These are phyloP conservation scores for Ptychadena robeensis DNA, from an alignment of 2,797 vertebrate species.

Conservation along the genomic window DNA sequence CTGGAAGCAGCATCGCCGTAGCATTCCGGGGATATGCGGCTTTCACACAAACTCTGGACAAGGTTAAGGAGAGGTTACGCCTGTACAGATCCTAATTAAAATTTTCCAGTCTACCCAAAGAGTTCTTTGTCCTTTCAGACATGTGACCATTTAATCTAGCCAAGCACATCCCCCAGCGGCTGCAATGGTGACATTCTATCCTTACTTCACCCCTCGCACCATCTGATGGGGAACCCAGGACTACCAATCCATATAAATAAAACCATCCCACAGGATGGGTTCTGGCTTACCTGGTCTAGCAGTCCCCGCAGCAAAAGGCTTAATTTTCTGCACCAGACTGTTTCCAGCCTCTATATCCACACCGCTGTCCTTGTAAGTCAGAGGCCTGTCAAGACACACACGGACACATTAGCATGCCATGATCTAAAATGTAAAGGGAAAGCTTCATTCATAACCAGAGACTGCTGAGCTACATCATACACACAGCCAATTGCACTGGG, in stretches of 20 bases:
- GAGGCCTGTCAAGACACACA: constrained; percentile 75
- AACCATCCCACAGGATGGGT: neutral
- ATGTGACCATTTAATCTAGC: neutral
- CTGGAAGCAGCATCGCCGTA: no score
- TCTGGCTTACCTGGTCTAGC: constrained; percentile 85
- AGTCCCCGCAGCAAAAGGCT: constrained; percentile 90
- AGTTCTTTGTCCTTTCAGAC: neutral
- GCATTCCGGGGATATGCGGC: no score
- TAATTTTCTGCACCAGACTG: constrained; percentile 88
- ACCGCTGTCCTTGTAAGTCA: constrained; percentile 94
- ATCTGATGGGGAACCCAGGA: no score
- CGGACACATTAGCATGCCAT: neutral
- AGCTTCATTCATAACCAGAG: neutral
- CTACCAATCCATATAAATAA: neutral
- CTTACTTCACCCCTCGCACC: neutral
- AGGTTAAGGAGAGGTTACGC: neutral
- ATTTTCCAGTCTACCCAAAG: neutral
- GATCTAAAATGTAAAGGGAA: neutral
- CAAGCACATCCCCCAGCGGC: no score
- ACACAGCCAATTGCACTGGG: no score
- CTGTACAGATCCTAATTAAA: neutral
- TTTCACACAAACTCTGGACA: no score
- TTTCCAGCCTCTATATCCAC: constrained; percentile 98
- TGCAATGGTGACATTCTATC: neutral
- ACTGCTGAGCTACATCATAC: no score